phyloP scores from a whole-genome alignment of 2,888 invertebrate species.

The Tachystola acroxantha region DNA sequence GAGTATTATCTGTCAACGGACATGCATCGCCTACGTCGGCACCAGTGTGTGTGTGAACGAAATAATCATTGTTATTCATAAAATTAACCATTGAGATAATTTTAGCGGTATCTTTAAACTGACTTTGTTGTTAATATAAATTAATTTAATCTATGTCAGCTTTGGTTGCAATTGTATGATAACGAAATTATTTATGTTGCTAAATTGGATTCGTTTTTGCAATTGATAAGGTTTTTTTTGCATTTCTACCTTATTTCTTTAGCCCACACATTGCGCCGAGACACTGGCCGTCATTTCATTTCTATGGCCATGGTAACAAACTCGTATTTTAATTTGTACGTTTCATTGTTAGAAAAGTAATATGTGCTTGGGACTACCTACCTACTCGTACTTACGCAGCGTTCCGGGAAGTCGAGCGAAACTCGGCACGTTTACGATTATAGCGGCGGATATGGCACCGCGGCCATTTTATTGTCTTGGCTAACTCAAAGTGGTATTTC shows the following conservation, averaged over 20 bases:
- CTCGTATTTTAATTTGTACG: conserved; percentile 15
- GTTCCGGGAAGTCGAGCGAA: conserved; percentile 65
- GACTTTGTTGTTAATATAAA: conserved; percentile 22
- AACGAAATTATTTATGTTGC: conserved; percentile 10
- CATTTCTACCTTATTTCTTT: too few relatives aligned
- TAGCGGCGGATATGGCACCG: conserved; percentile 57
- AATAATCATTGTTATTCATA: conserved; percentile 65
- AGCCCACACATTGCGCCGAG: too few relatives aligned
- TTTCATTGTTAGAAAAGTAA: conserved; percentile 35
- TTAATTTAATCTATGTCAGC: conserved; percentile 42
- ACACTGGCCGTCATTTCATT: too few relatives aligned
- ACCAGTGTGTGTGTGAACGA: conserved; percentile 42
- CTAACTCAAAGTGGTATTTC: neutral
- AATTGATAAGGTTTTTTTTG: conserved; percentile 3
- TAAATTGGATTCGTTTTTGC: conserved; percentile 14
- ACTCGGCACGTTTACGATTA: conserved; percentile 58
- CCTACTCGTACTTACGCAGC: conserved; percentile 53
- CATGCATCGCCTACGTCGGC: conserved; percentile 53
- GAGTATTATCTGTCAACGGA: conserved; percentile 75
- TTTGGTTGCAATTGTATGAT: conserved; percentile 15
- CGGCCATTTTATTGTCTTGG: conserved; percentile 42
- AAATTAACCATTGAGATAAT: conserved; percentile 45
- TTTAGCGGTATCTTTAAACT: conserved; percentile 17
- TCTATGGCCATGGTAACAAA: conserved; percentile 4
- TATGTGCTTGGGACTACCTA: conserved; percentile 32